phyloP scores from a whole-genome alignment of 2,888 invertebrate genomes.

The Drosophila infuscata region DNA sequence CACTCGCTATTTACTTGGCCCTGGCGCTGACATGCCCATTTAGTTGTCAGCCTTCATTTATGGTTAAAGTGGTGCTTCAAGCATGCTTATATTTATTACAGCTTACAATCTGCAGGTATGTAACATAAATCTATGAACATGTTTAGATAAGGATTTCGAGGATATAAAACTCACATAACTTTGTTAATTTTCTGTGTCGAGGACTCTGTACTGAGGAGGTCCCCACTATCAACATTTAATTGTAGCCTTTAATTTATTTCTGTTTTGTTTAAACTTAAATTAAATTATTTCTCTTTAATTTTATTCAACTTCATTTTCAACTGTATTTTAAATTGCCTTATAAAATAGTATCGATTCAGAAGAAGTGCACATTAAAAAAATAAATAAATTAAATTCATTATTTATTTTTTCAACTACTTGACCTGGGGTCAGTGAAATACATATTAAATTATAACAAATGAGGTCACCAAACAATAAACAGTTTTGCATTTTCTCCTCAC shows the following conservation, averaged over 20 bases:
- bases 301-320: too few relatives aligned
- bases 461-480: neutral
- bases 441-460: neutral
- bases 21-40: constrained; percentile 40
- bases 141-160: neutral
- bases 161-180: neutral
- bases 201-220: neutral
- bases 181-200: neutral
- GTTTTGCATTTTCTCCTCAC: neutral
- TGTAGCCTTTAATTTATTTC: neutral
- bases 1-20: constrained; percentile 46
- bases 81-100: constrained; percentile 10
- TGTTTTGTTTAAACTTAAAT: too few relatives aligned
- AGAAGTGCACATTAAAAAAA: too few relatives aligned
- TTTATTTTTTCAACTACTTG: neutral
- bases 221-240: neutral
- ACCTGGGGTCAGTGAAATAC: neutral
- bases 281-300: too few relatives aligned
- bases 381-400: too few relatives aligned
- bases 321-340: too few relatives aligned
- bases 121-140: neutral
- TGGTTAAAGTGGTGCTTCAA: constrained; percentile 5
- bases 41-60: constrained; percentile 32
- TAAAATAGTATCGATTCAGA: too few relatives aligned
- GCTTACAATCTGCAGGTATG: neutral